These are phyloP conservation scores for Lycia hirtaria DNA, from an alignment of 2,888 invertebrate genomes.

Conservation along the genomic window DNA sequence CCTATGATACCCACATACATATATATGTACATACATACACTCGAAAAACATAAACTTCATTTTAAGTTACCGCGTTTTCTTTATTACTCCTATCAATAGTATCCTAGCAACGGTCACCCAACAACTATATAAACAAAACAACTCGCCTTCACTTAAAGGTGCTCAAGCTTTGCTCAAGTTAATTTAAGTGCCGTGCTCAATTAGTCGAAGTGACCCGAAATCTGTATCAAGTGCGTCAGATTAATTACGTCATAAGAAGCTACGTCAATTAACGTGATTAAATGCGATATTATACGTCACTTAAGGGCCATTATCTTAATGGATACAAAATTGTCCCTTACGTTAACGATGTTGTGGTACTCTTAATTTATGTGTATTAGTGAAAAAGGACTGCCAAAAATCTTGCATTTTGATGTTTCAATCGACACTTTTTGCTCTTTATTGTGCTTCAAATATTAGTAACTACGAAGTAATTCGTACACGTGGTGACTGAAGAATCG, in stretches of 20 bases:
- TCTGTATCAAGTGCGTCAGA: conserved; percentile 15
- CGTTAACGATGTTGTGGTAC: conserved; percentile 6
- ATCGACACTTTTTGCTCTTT: too few relatives aligned
- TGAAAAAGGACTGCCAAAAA: background rate
- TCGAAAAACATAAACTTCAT: background rate
- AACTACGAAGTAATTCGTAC: too few relatives aligned
- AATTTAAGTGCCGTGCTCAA: conserved; percentile 1
- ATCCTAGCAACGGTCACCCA: conserved; percentile 30
- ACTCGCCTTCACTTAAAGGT: background rate
- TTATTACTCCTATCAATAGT: conserved; percentile 7
- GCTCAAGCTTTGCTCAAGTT: too few relatives aligned
- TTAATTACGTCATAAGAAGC: conserved; percentile 28
- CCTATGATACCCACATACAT: too few relatives aligned
- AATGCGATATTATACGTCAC: background rate
- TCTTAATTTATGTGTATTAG: background rate
- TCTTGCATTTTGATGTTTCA: background rate
- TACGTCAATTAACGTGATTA: conserved; percentile 19
- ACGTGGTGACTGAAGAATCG: too few relatives aligned
- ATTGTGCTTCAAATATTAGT: too few relatives aligned
- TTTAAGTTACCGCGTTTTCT: background rate
- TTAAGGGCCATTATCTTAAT: conserved; percentile 7
- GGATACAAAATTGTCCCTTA: background rate
- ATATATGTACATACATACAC: too few relatives aligned
- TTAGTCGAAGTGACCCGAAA: conserved; percentile 26
- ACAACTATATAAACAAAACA: conserved; percentile 32